phyloP scores from a whole-genome alignment of 2,888 invertebrate genomes.

The Sepioteuthis lessoniana region DNA sequence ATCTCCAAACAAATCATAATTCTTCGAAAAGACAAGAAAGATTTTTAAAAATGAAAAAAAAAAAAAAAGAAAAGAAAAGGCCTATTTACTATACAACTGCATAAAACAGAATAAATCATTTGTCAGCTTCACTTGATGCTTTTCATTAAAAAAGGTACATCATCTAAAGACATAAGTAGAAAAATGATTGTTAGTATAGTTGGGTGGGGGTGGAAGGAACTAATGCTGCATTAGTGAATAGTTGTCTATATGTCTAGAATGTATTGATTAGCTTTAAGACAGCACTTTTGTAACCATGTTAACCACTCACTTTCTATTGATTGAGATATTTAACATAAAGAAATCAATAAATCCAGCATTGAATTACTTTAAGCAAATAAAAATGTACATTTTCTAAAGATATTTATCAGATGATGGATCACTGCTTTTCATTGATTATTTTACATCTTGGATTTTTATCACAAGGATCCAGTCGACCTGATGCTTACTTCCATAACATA shows the following conservation, averaged over 20 bases:
- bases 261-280: constrained; percentile 33
- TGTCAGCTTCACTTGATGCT: background rate
- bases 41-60: background rate
- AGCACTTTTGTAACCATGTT: background rate
- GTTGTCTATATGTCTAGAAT: background rate
- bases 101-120: background rate
- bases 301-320: constrained; percentile 21
- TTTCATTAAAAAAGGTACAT: background rate
- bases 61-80: background rate
- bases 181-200: background rate
- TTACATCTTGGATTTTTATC: background rate
- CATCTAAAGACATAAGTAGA: background rate
- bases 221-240: background rate
- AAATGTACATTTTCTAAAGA: background rate
- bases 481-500: background rate
- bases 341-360: constrained; percentile 33
- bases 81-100: background rate
- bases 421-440: background rate
- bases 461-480: constrained; percentile 1
- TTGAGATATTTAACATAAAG: background rate
- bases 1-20: background rate
- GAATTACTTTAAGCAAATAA: constrained; percentile 6
- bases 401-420: background rate
- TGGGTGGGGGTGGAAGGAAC: background rate
- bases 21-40: background rate